Base-by-base conservation (phyloP, 1,140 invertebrate species). In the Leptinotarsa defecta region DNA sequence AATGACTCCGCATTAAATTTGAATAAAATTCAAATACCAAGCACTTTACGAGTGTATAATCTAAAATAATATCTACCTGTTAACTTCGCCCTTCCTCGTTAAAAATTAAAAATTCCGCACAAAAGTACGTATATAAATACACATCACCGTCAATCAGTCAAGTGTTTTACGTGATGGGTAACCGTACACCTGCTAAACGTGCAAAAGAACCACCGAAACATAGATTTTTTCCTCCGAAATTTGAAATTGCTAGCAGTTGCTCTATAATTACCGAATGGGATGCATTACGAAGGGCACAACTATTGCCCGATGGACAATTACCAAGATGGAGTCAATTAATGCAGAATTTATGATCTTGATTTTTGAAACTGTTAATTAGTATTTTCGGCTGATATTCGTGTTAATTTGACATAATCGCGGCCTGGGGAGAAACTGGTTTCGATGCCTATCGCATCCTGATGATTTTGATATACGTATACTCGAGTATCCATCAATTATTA, bases 341-440 rank as follows among this genome's bases (percentile, higher is more conserved):
- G 52, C 15, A 19, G 15, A 57, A 57, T 57, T 57, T 57, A n/a
- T 57, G 52, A 57, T 57, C 52, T 57, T 57, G 52, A 57, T 57
- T 57, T 57, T 57, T 1, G 52, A 15, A 57, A 57, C n/a, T 57
- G 6, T 57, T 57, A 57, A 57, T 57, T 57, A 57, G 6, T 57
- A 57, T 57, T 17, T 57, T 57, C 52, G n/a, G n/a, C 52, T 68
- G 43, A 13, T 8, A 8, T 68, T 68, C 43, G 65, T 68, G 65
- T 68, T 68, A 68, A 68, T 68, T 68, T 68, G 65, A 68, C 43
- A 68, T 34, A 68, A 68, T 68, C 43, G 19, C 20, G 20, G 52
- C 17, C 6, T 19, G 52, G 17, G n/a, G 52, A 1, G 17, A 57
- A 57, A 57, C 52, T 17, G 52, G 52, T 57, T 57, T 57, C 17